phyloP scores from a whole-genome alignment of 2,797 vertebrate species.

The Pterois miles region DNA sequence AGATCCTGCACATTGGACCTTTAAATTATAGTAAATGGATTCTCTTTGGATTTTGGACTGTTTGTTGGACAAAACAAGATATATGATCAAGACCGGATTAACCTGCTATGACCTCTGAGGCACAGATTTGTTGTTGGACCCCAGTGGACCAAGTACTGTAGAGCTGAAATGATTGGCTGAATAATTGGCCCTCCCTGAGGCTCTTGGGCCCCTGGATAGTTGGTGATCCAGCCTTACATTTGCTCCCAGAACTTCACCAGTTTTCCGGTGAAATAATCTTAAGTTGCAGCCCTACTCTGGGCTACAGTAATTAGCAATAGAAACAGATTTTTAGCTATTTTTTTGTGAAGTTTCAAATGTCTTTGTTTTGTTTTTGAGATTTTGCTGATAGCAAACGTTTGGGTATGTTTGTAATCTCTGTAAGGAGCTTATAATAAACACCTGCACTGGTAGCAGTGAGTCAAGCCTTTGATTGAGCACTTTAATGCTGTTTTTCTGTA shows the following conservation, averaged over 20 bases:
- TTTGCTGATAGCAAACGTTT: not conserved
- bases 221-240: not conserved
- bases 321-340: not conserved
- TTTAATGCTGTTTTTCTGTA: constrained; percentile 49
- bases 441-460: constrained; percentile 25
- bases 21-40: not conserved
- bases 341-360: not conserved
- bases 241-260: not conserved
- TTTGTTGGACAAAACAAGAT: not conserved
- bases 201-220: not conserved
- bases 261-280: not conserved
- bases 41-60: not conserved
- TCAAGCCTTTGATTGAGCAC: constrained; percentile 47
- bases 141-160: not conserved
- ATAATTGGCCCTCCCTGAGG: not conserved
- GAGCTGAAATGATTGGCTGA: not conserved
- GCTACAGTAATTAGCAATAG: not conserved
- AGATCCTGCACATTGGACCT: too few species aligned
- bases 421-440: constrained; percentile 17
- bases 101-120: not conserved
- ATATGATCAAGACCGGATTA: not conserved
- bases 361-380: not conserved
- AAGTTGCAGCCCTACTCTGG: accelerated
- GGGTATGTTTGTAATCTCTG: constrained; percentile 5
- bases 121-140: not conserved